Conservation (phyloP, 2,888 invertebrate genomes). For the Zygaena filipendulae region DNA sequence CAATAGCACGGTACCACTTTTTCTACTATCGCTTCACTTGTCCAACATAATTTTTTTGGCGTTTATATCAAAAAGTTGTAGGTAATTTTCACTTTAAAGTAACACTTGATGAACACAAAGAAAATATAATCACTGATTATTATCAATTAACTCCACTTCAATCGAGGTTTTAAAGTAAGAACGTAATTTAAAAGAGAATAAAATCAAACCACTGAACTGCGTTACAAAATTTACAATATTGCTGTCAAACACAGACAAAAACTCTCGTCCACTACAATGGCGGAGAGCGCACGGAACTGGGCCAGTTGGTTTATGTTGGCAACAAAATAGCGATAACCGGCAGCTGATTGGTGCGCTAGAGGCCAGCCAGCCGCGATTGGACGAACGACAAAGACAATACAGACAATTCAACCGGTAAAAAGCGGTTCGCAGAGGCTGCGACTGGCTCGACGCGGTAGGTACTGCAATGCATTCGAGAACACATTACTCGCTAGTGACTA, state of each 20-base stretch:
- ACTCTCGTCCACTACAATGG: too few relatives aligned
- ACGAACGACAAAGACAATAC: too few relatives aligned
- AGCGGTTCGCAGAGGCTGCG: slow-evolving; percentile 51
- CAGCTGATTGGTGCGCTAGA: slow-evolving; percentile 43
- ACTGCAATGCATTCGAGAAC: slow-evolving; percentile 12
- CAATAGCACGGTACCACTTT: slow-evolving; percentile 8
- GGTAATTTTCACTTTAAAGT: too few relatives aligned
- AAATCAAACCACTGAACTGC: background rate
- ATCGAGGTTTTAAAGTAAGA: too few relatives aligned
- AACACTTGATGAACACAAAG: too few relatives aligned
- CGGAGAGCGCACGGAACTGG: slow-evolving; percentile 11
- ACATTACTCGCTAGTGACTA: slow-evolving; percentile 43
- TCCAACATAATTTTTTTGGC: slow-evolving; percentile 62
- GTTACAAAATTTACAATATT: background rate
- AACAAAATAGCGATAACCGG: too few relatives aligned
- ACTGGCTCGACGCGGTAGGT: slow-evolving; percentile 33
- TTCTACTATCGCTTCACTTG: slow-evolving; percentile 33
- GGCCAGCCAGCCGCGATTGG: slow-evolving; percentile 50
- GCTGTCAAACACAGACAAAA: slow-evolving; percentile 19
- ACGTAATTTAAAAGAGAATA: slow-evolving; percentile 1
- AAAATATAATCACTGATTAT: too few relatives aligned
- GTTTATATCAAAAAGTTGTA: too few relatives aligned
- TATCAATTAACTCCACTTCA: too few relatives aligned
- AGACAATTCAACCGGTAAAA: slow-evolving; percentile 60
- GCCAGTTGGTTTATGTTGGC: too few relatives aligned